Conservation (phyloP, 2,888 invertebrate genomes). For the Scaptomyza flava region DNA sequence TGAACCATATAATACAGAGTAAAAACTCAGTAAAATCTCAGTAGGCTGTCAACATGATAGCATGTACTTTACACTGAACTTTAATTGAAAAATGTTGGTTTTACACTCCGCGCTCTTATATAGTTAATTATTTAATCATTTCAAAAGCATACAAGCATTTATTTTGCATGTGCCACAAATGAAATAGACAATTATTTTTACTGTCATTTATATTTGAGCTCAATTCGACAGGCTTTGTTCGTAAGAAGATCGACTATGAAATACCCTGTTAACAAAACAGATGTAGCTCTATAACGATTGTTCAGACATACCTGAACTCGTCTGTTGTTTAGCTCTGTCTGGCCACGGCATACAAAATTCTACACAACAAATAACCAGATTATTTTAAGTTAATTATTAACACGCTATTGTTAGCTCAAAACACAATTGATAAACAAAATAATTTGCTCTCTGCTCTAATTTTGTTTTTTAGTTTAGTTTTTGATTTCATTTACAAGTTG, state of each 20-base stretch:
- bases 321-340: background rate
- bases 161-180: conserved; percentile 24
- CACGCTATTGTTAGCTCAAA: conserved; percentile 46
- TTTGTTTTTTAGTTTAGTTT: too few relatives aligned
- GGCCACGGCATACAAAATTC: background rate
- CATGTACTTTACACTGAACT: background rate
- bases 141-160: background rate
- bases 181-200: conserved; percentile 23
- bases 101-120: background rate
- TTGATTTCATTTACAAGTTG: too few relatives aligned
- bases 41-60: background rate
- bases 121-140: conserved; percentile 4
- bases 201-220: conserved; percentile 17
- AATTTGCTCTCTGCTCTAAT: conserved; percentile 29
- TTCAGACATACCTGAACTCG: background rate
- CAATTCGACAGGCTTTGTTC: too few relatives aligned
- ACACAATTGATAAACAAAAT: conserved; percentile 44
- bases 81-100: conserved; percentile 3
- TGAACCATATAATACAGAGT: too few relatives aligned
- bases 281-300: background rate
- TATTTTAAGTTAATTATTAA: conserved; percentile 59
- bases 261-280: background rate
- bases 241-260: too few relatives aligned
- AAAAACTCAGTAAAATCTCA: background rate
- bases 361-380: conserved; percentile 11